Percentiles rank a stretch among this genome's conserved stretches.
Evolutionary conservation across 2,888 invertebrate species (phyloP).

Genomic region (Diarsia brunnea): DNA sequence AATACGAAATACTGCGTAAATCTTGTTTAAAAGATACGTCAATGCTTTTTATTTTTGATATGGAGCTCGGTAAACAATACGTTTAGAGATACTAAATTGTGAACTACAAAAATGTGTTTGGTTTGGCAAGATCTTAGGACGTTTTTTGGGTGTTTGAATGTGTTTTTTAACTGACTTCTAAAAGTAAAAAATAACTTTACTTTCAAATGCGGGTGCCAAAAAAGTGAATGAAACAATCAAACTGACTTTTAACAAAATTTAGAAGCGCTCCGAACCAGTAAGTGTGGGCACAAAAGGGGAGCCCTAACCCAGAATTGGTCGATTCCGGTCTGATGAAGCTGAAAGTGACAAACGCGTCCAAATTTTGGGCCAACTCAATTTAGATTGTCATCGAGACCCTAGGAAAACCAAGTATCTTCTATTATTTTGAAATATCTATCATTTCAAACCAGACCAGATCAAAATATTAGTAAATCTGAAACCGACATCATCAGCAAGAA

Average conservation of each 20-base stretch:
- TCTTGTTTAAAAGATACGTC: constrained; percentile 31
- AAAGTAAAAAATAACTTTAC: too few species aligned
- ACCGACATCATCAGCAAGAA: constrained; percentile 58
- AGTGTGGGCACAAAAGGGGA: too few species aligned
- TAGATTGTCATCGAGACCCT: not conserved
- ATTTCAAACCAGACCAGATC: constrained; percentile 42
- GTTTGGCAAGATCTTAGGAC: not conserved
- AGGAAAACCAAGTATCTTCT: not conserved
- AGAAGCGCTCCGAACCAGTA: too few species aligned
- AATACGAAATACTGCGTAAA: constrained; percentile 28
- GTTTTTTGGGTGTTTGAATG: not conserved
- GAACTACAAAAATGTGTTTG: not conserved
- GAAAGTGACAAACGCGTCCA: not conserved
- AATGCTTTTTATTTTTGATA: constrained; percentile 16
- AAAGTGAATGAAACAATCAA: too few species aligned
- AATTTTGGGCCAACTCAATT: not conserved
- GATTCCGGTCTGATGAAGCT: too few species aligned
- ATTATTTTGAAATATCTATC: not conserved
- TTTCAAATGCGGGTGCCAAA: too few species aligned
- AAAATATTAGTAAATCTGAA: constrained; percentile 25
- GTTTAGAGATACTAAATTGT: not conserved
- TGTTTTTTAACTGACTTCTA: not conserved
- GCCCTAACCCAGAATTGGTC: too few species aligned
- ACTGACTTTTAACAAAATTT: too few species aligned
- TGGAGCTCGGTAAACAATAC: constrained; percentile 7